Conservation (phyloP, 1,140 invertebrate genomes). For the Musca domestica region DNA sequence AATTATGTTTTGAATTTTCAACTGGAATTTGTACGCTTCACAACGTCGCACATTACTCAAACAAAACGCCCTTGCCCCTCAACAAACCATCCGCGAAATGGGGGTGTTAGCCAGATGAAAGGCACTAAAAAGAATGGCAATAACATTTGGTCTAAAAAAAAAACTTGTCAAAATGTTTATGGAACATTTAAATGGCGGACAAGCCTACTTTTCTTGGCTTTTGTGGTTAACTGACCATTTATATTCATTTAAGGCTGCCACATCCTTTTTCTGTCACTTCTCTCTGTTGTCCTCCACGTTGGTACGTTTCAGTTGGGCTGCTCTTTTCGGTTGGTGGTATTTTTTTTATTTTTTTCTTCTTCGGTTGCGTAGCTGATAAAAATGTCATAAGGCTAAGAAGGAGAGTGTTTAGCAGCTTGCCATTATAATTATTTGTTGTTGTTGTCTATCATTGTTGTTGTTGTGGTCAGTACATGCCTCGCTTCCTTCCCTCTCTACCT, state of each 20-base stretch:
- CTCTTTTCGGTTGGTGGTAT: not conserved
- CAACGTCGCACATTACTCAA: not conserved
- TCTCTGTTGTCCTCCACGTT: not conserved
- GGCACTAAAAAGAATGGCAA: not conserved
- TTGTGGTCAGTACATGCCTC: not conserved
- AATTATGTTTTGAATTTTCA: constrained; percentile 35
- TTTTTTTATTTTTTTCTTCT: constrained; percentile 6
- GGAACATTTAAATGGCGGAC: constrained; percentile 6
- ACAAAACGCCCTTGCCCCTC: not conserved
- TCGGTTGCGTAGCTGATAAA: constrained; percentile 15
- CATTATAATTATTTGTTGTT: not conserved
- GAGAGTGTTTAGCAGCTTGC: too few relatives aligned
- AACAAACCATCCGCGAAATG: too few relatives aligned
- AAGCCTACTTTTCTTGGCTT: not conserved
- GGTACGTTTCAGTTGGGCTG: too few relatives aligned
- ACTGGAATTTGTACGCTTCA: too few relatives aligned
- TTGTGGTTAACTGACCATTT: constrained; percentile 13
- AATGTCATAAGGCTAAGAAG: constrained; percentile 10
- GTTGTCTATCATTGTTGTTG: constrained; percentile 10
- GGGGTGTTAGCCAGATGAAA: constrained; percentile 18
- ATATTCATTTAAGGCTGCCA: constrained; percentile 11
- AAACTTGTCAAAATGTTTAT: constrained; percentile 19
- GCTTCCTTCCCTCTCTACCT: too few relatives aligned
- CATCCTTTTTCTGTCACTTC: constrained; percentile 1
- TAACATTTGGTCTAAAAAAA: constrained; percentile 15